phyloP scores from a whole-genome alignment of 2,113 vertebrate species.

The Heterotis niloticus region DNA sequence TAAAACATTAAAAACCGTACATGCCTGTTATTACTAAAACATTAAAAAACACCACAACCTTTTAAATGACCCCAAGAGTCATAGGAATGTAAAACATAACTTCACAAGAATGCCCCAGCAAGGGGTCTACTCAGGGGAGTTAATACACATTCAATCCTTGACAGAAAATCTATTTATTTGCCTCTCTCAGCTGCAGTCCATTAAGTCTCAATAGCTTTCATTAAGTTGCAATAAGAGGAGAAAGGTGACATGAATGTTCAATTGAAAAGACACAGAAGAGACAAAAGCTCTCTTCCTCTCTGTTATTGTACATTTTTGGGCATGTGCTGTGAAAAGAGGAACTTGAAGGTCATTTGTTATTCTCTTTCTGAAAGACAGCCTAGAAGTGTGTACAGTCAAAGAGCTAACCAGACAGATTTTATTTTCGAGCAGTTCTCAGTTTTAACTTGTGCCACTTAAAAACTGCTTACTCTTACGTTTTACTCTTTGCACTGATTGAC shows the following conservation, averaged over 20 bases:
- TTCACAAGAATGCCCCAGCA: neutral
- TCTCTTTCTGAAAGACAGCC: neutral
- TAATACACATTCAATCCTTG: neutral
- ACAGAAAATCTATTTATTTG: constrained; percentile 5
- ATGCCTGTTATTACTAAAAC: no score
- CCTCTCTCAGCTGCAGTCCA: neutral
- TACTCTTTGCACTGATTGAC: constrained; percentile 15
- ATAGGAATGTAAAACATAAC: neutral
- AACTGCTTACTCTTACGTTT: constrained; percentile 24
- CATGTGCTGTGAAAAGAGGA: neutral
- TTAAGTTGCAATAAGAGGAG: neutral
- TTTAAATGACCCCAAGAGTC: neutral
- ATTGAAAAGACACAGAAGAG: neutral
- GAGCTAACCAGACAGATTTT: no score
- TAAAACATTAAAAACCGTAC: no score
- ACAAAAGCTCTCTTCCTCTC: neutral
- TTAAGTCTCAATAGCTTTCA: neutral
- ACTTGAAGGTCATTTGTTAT: neutral
- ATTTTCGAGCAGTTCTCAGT: no score
- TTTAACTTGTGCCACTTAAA: constrained; percentile 29
- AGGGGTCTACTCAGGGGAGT: neutral
- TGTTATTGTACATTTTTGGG: neutral
- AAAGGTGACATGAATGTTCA: neutral
- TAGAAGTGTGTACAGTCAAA: constrained; percentile 17
- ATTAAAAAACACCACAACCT: neutral